These are phyloP conservation scores for Anadara kagoshimensis DNA, from an alignment of 1,140 invertebrate species.

Conservation along the genomic window DNA sequence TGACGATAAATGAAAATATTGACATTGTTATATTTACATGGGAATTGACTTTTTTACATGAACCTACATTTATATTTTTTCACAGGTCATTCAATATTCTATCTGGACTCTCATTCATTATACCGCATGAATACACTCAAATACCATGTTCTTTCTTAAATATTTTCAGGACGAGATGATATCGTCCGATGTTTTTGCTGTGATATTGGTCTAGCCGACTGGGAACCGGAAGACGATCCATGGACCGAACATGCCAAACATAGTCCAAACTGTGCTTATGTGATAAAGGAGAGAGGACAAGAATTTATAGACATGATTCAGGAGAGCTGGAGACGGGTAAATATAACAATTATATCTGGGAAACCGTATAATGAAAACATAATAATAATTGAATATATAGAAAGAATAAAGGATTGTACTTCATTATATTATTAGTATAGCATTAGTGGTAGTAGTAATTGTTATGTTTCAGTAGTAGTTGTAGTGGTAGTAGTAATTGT, in stretches of 20 bases:
- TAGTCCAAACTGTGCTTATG: slow-evolving; percentile 77
- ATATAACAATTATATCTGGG: background rate
- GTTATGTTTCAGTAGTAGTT: too few relatives aligned
- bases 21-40: too few relatives aligned
- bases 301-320: slow-evolving; percentile 20
- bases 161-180: slow-evolving; percentile 78
- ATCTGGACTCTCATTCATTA: too few relatives aligned
- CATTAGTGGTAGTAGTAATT: too few relatives aligned
- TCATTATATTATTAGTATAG: background rate
- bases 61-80: too few relatives aligned
- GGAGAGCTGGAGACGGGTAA: slow-evolving; percentile 24
- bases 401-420: background rate
- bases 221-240: slow-evolving; percentile 84
- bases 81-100: too few relatives aligned
- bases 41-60: too few relatives aligned
- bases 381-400: background rate
- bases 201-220: slow-evolving; percentile 81
- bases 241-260: slow-evolving; percentile 80
- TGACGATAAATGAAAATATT: too few relatives aligned
- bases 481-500: too few relatives aligned
- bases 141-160: background rate
- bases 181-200: slow-evolving; percentile 90
- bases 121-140: too few relatives aligned
- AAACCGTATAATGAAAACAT: background rate
- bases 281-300: slow-evolving; percentile 13